Evolutionary conservation across 1,140 invertebrate species (phyloP).

Genomic region (Drosophila bifasciata): DNA sequence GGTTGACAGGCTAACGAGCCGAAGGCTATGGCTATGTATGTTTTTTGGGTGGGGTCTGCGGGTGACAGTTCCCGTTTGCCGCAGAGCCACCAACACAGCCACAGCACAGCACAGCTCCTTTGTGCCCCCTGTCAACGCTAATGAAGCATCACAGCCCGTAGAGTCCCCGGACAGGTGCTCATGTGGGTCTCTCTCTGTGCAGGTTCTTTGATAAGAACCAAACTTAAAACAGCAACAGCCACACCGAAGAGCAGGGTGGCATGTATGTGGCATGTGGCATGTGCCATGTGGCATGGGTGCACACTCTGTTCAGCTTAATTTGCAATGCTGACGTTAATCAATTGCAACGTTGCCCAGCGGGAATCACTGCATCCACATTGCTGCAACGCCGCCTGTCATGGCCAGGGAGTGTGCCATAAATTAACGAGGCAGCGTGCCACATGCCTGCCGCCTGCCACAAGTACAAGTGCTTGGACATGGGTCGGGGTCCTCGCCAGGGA

Average conservation of each 20-base stretch:
- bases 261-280: neutral
- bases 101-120: conserved; percentile 53
- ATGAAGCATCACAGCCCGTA: conserved; percentile 60
- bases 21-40: conserved; percentile 9
- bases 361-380: conserved; percentile 6
- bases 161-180: neutral
- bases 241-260: conserved; percentile 12
- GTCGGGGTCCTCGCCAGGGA: conserved; percentile 13
- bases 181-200: conserved; percentile 17
- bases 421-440: conserved; percentile 28
- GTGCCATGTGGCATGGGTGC: conserved; percentile 18
- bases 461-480: neutral
- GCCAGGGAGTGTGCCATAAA: conserved; percentile 52
- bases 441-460: conserved; percentile 24
- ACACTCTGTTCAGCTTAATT: conserved; percentile 47
- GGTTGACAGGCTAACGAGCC: conserved; percentile 21
- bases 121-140: conserved; percentile 66
- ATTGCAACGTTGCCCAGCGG: conserved; percentile 55
- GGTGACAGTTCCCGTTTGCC: conserved; percentile 44
- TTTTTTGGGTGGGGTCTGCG: conserved; percentile 11
- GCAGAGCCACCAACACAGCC: conserved; percentile 37
- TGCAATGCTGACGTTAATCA: conserved; percentile 70
- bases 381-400: conserved; percentile 20
- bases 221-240: conserved; percentile 1
- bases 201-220: conserved; percentile 8